phyloP scores from a whole-genome alignment of 1,140 invertebrate species.

The Macrobrachium rosenbergii region DNA sequence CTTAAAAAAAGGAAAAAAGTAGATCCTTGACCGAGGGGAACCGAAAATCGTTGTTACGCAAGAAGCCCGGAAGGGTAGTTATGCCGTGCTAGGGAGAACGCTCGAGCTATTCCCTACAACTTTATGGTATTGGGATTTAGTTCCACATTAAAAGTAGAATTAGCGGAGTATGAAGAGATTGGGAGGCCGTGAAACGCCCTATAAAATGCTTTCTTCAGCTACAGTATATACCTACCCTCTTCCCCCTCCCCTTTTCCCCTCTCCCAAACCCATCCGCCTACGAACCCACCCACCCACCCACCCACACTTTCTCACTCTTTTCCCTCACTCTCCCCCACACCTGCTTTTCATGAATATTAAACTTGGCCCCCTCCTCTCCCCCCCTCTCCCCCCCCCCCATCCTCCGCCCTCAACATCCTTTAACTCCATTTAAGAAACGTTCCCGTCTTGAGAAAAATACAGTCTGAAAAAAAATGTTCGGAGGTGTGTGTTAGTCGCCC shows the following conservation, averaged over 20 bases:
- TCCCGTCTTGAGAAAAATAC: too few relatives aligned
- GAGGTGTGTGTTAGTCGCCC: too few relatives aligned
- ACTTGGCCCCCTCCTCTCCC: too few relatives aligned
- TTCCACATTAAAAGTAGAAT: constrained; percentile 24
- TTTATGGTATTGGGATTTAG: constrained; percentile 9
- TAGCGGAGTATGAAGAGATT: constrained; percentile 12
- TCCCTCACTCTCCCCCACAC: too few relatives aligned
- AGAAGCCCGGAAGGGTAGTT: neutral
- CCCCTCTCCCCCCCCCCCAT: too few relatives aligned
- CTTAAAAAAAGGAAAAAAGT: too few relatives aligned
- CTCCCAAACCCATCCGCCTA: neutral
- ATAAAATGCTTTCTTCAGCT: neutral
- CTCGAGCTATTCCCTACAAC: constrained; percentile 18
- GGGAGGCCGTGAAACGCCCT: neutral
- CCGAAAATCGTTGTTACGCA: neutral
- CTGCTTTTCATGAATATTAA: too few relatives aligned
- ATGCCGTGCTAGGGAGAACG: neutral
- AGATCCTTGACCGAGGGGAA: neutral
- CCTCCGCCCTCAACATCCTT: too few relatives aligned
- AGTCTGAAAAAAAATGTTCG: too few relatives aligned
- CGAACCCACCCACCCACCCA: neutral
- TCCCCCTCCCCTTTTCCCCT: neutral
- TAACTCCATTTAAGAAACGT: too few relatives aligned
- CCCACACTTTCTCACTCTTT: neutral
- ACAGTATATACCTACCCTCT: too few relatives aligned